Percentiles rank a stretch among this genome's conserved stretches.
Conservation (phyloP, 2,797 vertebrate genomes). For the Diplodus sargus region DNA sequence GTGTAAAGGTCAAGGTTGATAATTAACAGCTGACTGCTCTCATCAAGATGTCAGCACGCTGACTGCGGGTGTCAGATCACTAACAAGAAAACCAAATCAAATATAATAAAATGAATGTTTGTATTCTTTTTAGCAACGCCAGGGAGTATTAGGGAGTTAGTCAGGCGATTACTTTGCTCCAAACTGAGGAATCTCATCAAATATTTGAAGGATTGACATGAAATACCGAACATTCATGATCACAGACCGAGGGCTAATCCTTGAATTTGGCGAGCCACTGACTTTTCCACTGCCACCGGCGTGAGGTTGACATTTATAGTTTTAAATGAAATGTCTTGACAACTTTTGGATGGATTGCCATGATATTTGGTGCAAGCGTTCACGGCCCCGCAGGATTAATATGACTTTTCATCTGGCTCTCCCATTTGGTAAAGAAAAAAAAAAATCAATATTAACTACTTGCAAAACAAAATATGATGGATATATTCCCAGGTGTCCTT, state of each 20-base stretch:
- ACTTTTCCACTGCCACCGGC: neutral
- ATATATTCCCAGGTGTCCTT: no score
- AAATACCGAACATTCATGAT: neutral
- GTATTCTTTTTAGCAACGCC: neutral
- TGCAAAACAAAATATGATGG: no score
- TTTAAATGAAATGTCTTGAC: neutral
- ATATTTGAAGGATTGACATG: neutral
- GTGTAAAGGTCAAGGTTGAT: conserved; percentile 73
- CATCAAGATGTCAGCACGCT: conserved; percentile 58
- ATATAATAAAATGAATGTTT: conserved; percentile 33
- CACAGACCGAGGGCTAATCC: neutral
- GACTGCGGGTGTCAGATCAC: conserved; percentile 45
- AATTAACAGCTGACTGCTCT: conserved; percentile 43
- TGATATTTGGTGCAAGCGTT: neutral
- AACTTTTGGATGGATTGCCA: neutral
- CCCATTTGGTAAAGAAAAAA: neutral
- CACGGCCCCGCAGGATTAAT: neutral
- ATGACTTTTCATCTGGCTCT: neutral
- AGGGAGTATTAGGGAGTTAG: neutral
- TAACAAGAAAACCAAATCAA: conserved; percentile 32
- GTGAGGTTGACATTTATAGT: neutral
- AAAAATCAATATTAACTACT: neutral
- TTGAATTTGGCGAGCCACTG: neutral
- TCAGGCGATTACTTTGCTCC: no score
- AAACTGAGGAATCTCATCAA: neutral